These are phyloP conservation scores for Syngnathus floridae DNA, from an alignment of 2,113 vertebrate species.

Conservation along the genomic window DNA sequence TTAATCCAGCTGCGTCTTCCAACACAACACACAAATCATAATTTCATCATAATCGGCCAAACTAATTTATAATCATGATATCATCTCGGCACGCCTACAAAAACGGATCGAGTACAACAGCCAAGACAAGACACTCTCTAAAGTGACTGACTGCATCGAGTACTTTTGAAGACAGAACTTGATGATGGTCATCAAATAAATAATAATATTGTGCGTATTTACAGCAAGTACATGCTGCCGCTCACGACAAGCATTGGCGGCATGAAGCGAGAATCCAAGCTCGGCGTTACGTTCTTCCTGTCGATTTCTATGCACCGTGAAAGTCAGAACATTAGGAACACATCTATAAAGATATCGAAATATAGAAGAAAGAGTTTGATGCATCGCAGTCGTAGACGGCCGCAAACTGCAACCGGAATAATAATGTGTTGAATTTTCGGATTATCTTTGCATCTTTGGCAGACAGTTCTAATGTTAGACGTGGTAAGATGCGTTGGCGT, in stretches of 20 bases:
- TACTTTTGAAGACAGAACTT: constrained; percentile 50
- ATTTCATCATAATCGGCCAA: constrained; percentile 2
- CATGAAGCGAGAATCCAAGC: constrained; percentile 36
- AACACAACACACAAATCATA: constrained; percentile 54
- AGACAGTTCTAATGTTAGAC: background rate
- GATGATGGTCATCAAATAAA: background rate
- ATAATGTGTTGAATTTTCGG: no score
- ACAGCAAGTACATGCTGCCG: constrained; percentile 62
- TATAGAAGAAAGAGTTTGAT: no score
- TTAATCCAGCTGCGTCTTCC: constrained; percentile 39
- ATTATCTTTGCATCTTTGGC: background rate
- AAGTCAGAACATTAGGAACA: background rate
- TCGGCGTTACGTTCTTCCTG: constrained; percentile 2
- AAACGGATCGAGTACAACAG: background rate
- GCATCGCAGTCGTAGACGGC: no score
- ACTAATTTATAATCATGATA: constrained; percentile 47
- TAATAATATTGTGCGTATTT: constrained; percentile 44
- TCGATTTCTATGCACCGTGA: background rate
- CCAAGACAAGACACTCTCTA: constrained; percentile 48
- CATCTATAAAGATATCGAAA: background rate
- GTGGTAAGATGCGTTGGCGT: background rate
- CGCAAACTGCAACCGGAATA: no score
- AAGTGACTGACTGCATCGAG: constrained; percentile 45
- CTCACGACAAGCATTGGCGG: constrained; percentile 52
- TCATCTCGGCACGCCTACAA: background rate